Conservation (phyloP, 2,888 invertebrate genomes). For the Cynaeus angustus region DNA sequence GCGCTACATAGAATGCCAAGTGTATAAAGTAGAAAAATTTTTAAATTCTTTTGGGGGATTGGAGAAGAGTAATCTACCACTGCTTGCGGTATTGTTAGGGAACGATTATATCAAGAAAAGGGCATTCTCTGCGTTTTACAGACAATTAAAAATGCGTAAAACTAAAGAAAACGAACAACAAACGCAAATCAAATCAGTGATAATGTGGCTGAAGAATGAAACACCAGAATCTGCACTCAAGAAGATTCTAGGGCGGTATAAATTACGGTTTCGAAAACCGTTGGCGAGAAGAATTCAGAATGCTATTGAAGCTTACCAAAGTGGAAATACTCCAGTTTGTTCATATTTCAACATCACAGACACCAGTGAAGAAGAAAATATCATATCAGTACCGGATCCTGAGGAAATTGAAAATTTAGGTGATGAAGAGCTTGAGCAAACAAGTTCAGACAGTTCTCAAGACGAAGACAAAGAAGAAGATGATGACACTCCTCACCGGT, state of each 20-base stretch:
- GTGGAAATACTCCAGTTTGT: constrained; percentile 75
- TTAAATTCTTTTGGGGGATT: constrained; percentile 79
- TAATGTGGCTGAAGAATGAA: constrained; percentile 85
- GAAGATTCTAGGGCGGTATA: constrained; percentile 79
- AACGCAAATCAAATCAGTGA: constrained; percentile 79
- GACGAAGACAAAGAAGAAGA: constrained; percentile 54
- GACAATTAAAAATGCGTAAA: constrained; percentile 75
- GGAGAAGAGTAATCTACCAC: constrained; percentile 77
- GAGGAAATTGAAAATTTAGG: constrained; percentile 44
- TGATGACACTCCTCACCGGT: background rate
- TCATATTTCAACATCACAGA: constrained; percentile 72
- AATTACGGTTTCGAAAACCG: constrained; percentile 73
- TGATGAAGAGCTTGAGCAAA: constrained; percentile 34
- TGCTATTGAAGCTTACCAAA: constrained; percentile 79
- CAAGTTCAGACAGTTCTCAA: constrained; percentile 6
- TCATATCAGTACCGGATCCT: constrained; percentile 23
- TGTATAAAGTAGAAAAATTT: constrained; percentile 83
- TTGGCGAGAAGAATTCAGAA: constrained; percentile 76
- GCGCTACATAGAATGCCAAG: constrained; percentile 78
- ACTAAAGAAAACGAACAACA: constrained; percentile 77
- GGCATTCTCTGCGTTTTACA: constrained; percentile 82
- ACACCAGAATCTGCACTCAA: constrained; percentile 80
- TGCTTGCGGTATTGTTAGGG: constrained; percentile 88
- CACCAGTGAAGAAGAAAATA: background rate
- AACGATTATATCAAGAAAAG: constrained; percentile 88